These are phyloP conservation scores for Cochlearius cochlearius DNA, from an alignment of 2,113 vertebrate species.

Conservation along the genomic window DNA sequence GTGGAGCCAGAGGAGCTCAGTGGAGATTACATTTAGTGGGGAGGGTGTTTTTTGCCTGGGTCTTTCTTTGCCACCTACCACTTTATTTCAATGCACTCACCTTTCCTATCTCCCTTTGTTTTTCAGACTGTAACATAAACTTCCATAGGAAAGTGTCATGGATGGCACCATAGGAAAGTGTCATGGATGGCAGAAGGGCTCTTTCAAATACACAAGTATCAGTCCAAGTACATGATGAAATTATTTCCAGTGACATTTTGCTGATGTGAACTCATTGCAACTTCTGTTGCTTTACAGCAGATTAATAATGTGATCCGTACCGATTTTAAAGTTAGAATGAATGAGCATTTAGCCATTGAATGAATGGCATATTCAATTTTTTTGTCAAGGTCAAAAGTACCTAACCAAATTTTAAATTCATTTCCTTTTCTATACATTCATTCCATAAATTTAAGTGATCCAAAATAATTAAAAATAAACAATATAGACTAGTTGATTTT, in stretches of 20 bases:
- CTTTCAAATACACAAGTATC: background rate
- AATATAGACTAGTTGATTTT: background rate
- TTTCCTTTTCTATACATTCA: background rate
- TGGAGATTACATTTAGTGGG: background rate
- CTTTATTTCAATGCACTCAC: background rate
- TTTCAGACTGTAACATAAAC: background rate
- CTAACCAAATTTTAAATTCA: background rate
- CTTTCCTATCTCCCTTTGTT: background rate
- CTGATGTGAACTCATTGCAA: background rate
- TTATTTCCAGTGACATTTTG: background rate
- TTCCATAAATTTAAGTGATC: background rate
- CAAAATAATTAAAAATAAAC: background rate
- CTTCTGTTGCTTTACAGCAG: background rate
- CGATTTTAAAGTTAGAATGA: background rate
- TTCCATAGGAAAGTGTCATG: background rate
- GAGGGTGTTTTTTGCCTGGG: background rate
- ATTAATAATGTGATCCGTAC: background rate
- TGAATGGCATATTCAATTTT: background rate
- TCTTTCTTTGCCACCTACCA: background rate
- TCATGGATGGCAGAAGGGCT: background rate
- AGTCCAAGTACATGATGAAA: background rate
- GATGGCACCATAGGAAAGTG: background rate
- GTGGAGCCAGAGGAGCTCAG: background rate
- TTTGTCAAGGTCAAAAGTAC: background rate
- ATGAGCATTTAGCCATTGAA: background rate